Conservation (phyloP, 2,113 vertebrate species). For the Rana temporaria region DNA sequence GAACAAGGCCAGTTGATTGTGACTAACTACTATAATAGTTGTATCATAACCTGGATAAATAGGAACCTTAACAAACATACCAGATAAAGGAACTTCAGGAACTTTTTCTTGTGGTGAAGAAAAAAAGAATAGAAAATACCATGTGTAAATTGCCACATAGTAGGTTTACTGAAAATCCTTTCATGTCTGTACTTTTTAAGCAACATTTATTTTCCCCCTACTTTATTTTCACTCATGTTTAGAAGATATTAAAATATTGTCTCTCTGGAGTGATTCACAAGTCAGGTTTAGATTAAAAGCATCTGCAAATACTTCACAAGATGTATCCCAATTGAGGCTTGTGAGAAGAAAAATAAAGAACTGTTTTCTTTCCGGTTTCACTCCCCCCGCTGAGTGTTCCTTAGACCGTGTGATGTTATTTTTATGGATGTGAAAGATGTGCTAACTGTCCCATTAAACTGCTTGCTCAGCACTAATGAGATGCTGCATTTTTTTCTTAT, state of each 20-base stretch:
- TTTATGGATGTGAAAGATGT: constrained; percentile 54
- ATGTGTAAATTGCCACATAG: no score
- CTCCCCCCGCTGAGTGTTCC: constrained; percentile 42
- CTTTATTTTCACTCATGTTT: background rate
- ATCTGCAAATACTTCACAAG: constrained; percentile 49
- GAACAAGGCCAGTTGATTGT: no score
- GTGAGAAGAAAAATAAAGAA: constrained; percentile 58
- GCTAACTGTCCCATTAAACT: constrained; percentile 56
- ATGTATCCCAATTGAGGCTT: constrained; percentile 54
- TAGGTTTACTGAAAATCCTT: no score
- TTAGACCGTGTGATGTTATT: constrained; percentile 55
- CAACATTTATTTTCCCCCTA: background rate
- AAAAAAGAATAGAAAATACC: no score
- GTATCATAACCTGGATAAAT: no score
- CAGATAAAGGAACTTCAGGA: no score
- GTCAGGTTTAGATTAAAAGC: constrained; percentile 54
- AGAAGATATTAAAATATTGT: constrained; percentile 35
- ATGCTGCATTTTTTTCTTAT: constrained; percentile 52
- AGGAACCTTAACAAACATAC: no score
- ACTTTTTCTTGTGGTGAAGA: no score
- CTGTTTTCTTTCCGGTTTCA: constrained; percentile 55
- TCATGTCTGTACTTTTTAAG: no score
- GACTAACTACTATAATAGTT: no score
- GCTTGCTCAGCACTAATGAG: constrained; percentile 38
- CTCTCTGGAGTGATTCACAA: constrained; percentile 38